Evolutionary conservation across 2,888 invertebrate genomes (phyloP).

Genomic region (Sacculina carcini): DNA sequence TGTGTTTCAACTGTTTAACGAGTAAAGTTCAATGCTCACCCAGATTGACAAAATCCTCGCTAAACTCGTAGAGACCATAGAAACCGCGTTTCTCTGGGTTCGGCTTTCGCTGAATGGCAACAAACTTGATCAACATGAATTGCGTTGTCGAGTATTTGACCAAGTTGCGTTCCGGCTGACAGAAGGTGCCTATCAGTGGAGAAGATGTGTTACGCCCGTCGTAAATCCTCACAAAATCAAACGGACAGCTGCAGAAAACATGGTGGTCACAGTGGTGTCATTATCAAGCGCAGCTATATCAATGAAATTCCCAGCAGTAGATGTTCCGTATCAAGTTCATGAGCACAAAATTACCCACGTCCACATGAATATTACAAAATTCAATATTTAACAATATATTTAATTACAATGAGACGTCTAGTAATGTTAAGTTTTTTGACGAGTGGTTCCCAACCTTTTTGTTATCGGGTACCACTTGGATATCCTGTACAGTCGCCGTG

Average conservation of each 20-base stretch:
- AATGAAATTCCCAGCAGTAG: too few relatives aligned
- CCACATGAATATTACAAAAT: too few relatives aligned
- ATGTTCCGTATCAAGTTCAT: too few relatives aligned
- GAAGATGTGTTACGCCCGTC: constrained; percentile 73
- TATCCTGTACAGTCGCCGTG: too few relatives aligned
- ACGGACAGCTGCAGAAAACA: constrained; percentile 59
- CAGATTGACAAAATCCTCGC: constrained; percentile 91
- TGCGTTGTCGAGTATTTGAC: constrained; percentile 83
- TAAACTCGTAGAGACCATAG: constrained; percentile 95
- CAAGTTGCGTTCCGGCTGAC: constrained; percentile 85
- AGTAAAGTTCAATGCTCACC: constrained; percentile 37
- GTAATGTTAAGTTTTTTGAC: too few relatives aligned
- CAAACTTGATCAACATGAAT: constrained; percentile 68
- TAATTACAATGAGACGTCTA: too few relatives aligned
- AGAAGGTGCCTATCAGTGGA: constrained; percentile 82
- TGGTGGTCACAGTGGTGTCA: not conserved
- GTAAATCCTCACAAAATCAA: constrained; percentile 89
- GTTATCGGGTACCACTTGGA: too few relatives aligned
- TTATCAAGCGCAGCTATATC: not conserved
- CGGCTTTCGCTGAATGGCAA: constrained; percentile 64
- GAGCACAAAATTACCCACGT: too few relatives aligned
- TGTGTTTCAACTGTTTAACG: not conserved
- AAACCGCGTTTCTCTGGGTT: constrained; percentile 93
- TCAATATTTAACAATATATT: too few relatives aligned
- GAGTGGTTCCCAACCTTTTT: too few relatives aligned